phyloP scores from a whole-genome alignment of 1,140 invertebrate genomes.

The Spodoptera frugiperda region DNA sequence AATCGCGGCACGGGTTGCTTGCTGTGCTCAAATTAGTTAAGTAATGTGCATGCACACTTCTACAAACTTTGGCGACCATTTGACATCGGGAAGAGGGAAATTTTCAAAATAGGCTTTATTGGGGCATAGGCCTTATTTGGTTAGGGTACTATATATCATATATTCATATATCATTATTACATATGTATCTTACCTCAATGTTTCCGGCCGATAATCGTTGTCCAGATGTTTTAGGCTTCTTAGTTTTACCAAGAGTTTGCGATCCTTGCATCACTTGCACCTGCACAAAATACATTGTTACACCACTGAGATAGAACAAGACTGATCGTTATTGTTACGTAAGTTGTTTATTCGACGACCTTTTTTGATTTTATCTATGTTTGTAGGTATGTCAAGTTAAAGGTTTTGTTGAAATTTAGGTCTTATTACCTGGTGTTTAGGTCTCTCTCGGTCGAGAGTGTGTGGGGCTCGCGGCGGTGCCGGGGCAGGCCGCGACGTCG shows the following conservation, averaged over 20 bases:
- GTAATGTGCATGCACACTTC: too few relatives aligned
- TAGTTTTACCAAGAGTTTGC: slow-evolving; percentile 91
- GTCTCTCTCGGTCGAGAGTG: slow-evolving; percentile 86
- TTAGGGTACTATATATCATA: too few relatives aligned
- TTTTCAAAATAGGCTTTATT: too few relatives aligned
- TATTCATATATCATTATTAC: too few relatives aligned
- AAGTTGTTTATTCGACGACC: neutral
- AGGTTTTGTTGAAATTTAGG: neutral
- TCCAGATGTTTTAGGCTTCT: slow-evolving; percentile 89
- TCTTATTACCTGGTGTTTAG: slow-evolving; percentile 85
- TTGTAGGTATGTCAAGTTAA: neutral
- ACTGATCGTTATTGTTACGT: too few relatives aligned
- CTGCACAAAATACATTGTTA: slow-evolving; percentile 61
- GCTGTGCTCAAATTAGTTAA: too few relatives aligned
- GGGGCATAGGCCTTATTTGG: too few relatives aligned
- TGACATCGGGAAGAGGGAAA: too few relatives aligned
- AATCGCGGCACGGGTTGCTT: too few relatives aligned
- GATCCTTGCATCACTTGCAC: slow-evolving; percentile 89
- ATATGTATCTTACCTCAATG: slow-evolving; percentile 90
- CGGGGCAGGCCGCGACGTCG: slow-evolving; percentile 88
- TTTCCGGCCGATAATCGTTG: slow-evolving; percentile 96
- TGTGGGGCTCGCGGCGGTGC: slow-evolving; percentile 80
- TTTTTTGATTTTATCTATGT: neutral
- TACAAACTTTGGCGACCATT: too few relatives aligned
- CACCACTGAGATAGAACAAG: too few relatives aligned